phyloP scores from a whole-genome alignment of 2,113 vertebrate genomes.

The Poeciliopsis occidentalis region DNA sequence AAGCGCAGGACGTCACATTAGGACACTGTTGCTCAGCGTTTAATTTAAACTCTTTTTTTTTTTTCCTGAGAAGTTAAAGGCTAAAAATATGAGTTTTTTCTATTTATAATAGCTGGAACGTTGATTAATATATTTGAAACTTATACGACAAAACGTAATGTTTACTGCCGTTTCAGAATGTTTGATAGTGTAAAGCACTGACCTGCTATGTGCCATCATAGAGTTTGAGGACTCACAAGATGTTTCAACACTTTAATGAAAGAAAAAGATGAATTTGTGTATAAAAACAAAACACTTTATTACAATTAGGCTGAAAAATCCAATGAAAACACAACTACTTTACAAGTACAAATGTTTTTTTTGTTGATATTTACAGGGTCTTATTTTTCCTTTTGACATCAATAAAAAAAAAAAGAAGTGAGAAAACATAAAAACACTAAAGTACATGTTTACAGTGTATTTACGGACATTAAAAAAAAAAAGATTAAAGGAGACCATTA shows the following conservation, averaged over 20 bases:
- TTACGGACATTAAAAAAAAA: slow-evolving; percentile 69
- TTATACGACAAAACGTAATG: too few relatives aligned
- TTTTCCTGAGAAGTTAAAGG: too few relatives aligned
- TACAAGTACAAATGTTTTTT: slow-evolving; percentile 88
- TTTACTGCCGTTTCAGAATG: too few relatives aligned
- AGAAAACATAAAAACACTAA: slow-evolving; percentile 74
- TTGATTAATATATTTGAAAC: too few relatives aligned
- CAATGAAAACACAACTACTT: slow-evolving; percentile 87
- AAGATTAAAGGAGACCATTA: slow-evolving; percentile 73
- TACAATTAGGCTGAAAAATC: slow-evolving; percentile 85
- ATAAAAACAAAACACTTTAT: slow-evolving; percentile 94
- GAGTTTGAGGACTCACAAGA: slow-evolving; percentile 52
- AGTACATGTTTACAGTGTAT: slow-evolving; percentile 81
- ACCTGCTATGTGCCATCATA: not conserved
- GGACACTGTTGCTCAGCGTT: not conserved
- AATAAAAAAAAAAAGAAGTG: slow-evolving; percentile 71
- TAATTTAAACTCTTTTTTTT: too few relatives aligned
- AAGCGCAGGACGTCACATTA: not conserved
- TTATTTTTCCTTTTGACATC: slow-evolving; percentile 64
- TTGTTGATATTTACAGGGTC: slow-evolving; percentile 85
- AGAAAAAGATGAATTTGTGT: slow-evolving; percentile 72
- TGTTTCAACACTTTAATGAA: slow-evolving; percentile 68
- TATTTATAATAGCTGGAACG: too few relatives aligned
- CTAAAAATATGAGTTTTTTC: too few relatives aligned
- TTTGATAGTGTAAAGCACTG: too few relatives aligned